A percentile compares a stretch with the other conserved stretches of the same genome.
Conservation (phyloP, 2,113 vertebrate genomes). For the Oryzias javanicus region DNA sequence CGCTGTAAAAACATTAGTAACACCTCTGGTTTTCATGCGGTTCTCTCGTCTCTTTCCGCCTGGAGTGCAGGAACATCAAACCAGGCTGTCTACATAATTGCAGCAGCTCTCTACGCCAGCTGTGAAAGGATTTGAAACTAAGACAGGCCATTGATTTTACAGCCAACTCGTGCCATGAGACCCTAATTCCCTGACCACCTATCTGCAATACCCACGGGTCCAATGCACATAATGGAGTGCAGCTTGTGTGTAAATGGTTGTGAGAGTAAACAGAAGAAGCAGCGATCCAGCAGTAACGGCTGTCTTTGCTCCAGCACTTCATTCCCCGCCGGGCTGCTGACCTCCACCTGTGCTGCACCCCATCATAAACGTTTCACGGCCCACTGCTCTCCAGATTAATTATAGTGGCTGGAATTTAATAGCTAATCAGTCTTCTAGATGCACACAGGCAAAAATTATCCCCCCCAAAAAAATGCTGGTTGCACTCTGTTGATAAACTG, state of each 20-base stretch:
- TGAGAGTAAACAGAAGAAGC: conserved; percentile 51
- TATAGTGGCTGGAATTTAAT: conserved; percentile 24
- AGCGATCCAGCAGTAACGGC: conserved; percentile 42
- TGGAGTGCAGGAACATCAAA: conserved; percentile 26
- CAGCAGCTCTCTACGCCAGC: not conserved
- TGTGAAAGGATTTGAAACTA: conserved; percentile 8
- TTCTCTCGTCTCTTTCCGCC: conserved; percentile 16
- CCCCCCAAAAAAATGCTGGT: not conserved
- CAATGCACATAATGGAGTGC: conserved; percentile 41
- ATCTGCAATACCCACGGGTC: conserved; percentile 41
- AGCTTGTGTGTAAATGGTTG: conserved; percentile 44
- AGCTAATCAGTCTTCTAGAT: not conserved
- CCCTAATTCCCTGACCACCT: conserved; percentile 26
- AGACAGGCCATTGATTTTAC: conserved; percentile 55
- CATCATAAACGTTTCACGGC: conserved; percentile 24
- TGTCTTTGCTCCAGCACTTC: conserved; percentile 38
- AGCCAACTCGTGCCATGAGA: conserved; percentile 43
- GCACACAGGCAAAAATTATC: not conserved
- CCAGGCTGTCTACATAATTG: conserved; percentile 20
- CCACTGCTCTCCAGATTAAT: conserved; percentile 24
- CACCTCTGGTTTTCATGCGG: not conserved
- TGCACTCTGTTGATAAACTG: not conserved
- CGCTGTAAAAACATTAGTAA: conserved; percentile 8
- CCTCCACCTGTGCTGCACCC: conserved; percentile 16
- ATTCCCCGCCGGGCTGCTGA: conserved; percentile 30